Evolutionary conservation across 2,113 vertebrate genomes (phyloP).

Genomic region (Podarcis cretensis): DNA sequence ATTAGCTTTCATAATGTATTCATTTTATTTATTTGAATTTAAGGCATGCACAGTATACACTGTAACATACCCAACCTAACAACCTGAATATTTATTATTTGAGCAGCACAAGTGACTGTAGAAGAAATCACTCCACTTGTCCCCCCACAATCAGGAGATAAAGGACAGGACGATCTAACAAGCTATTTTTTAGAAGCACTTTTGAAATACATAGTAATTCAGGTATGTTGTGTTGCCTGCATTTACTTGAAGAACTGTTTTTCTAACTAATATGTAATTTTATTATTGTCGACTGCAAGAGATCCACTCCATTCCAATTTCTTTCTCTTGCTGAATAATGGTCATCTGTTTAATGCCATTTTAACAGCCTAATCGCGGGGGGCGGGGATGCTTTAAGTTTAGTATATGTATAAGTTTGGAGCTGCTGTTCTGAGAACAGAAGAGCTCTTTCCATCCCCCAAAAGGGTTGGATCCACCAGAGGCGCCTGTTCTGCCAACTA

Average conservation of each 20-base stretch:
- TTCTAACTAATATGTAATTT: not conserved
- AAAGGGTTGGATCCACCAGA: too few relatives aligned
- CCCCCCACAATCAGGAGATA: constrained; percentile 96
- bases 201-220: constrained; percentile 99
- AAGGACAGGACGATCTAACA: constrained; percentile 98
- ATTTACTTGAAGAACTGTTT: not conserved
- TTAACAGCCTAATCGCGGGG: not conserved
- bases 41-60: not conserved
- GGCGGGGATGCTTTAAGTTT: not conserved
- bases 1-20: not conserved
- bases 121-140: constrained; percentile 98
- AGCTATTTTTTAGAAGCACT: constrained; percentile 98
- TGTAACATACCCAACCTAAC: not conserved
- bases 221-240: constrained; percentile 82
- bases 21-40: not conserved
- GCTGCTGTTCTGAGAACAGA: not conserved
- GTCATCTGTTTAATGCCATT: not conserved
- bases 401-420: not conserved
- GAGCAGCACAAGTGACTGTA: constrained; percentile 92
- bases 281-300: not conserved
- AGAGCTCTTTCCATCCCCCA: too few relatives aligned
- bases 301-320: not conserved
- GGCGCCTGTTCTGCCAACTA: not conserved
- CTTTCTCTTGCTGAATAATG: not conserved
- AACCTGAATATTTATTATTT: constrained; percentile 14